Evolutionary conservation across 2,113 vertebrate genomes (phyloP).

Genomic region (Cranoglanis bouderius): DNA sequence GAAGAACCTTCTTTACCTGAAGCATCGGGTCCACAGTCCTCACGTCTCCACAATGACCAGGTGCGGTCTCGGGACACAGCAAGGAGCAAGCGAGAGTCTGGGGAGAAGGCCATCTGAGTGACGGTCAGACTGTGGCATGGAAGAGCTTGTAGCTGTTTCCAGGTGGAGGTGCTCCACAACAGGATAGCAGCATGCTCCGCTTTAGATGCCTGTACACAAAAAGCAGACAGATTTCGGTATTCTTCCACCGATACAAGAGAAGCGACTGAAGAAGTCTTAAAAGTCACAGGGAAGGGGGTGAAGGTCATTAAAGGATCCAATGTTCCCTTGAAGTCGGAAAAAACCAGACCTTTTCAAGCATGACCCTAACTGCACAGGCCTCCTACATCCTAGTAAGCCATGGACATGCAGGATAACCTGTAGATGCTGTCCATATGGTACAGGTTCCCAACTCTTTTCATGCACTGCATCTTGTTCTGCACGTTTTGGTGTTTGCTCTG

Average conservation of each 20-base stretch:
- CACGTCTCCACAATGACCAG: constrained; percentile 91
- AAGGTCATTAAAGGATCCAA: not conserved
- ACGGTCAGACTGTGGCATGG: constrained; percentile 90
- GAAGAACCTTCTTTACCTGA: constrained; percentile 59
- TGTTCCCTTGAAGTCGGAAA: not conserved
- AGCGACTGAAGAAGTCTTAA: not conserved
- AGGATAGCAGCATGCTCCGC: constrained; percentile 90
- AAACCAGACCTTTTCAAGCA: not conserved
- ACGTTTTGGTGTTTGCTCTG: not conserved
- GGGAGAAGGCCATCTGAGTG: constrained; percentile 96
- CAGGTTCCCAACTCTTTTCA: too few species aligned
- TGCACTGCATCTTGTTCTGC: not conserved
- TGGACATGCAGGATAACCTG: not conserved
- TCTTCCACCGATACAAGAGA: not conserved
- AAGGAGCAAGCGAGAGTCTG: constrained; percentile 82
- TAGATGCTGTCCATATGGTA: not conserved
- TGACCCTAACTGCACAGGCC: too few species aligned
- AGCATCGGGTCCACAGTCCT: constrained; percentile 55
- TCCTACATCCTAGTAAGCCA: not conserved
- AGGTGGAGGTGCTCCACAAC: constrained; percentile 86
- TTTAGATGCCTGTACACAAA: constrained; percentile 82
- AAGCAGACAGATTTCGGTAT: not conserved
- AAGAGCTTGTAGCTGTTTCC: constrained; percentile 88
- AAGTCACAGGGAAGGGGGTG: too few species aligned
- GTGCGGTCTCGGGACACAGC: constrained; percentile 94